Conservation (phyloP, 1,140 invertebrate species). For the Zaprionus africanus region DNA sequence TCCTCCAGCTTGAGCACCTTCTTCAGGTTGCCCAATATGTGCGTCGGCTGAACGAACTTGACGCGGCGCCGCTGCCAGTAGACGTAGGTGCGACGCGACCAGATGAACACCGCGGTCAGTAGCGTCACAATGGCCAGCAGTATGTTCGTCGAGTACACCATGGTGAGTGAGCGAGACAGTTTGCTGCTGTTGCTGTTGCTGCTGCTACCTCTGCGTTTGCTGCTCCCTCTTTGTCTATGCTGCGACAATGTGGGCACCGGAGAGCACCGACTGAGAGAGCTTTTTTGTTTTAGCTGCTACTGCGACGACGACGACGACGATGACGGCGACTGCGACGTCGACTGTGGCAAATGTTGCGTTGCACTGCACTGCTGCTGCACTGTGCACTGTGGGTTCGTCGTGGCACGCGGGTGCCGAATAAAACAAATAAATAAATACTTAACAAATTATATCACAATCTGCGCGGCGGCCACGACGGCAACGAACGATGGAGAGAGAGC, state of each 20-base stretch:
- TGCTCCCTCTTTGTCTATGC: not conserved
- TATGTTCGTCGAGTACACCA: conserved; percentile 75
- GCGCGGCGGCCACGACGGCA: conserved; percentile 52
- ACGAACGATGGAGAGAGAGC: conserved; percentile 20
- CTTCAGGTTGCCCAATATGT: conserved; percentile 74
- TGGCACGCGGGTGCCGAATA: conserved; percentile 45
- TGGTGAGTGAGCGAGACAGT: conserved; percentile 54
- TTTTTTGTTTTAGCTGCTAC: conserved; percentile 8
- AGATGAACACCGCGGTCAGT: conserved; percentile 75
- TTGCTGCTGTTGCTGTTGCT: conserved; percentile 9
- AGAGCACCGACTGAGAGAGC: not conserved
- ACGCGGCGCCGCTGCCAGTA: conserved; percentile 80
- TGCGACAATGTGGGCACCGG: conserved; percentile 1
- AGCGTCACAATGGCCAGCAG: conserved; percentile 75
- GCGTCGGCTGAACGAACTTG: conserved; percentile 77
- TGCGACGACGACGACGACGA: not conserved
- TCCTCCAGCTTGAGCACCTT: conserved; percentile 72
- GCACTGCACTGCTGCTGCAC: not conserved
- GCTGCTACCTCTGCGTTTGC: not conserved
- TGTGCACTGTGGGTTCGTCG: conserved; percentile 30
- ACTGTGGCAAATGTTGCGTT: conserved; percentile 12
- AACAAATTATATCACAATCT: conserved; percentile 71
- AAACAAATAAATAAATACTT: conserved; percentile 65
- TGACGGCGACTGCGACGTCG: not conserved
- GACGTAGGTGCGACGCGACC: conserved; percentile 81